Conservation (phyloP, 2,888 invertebrate genomes). For the Pollenia angustigena region DNA sequence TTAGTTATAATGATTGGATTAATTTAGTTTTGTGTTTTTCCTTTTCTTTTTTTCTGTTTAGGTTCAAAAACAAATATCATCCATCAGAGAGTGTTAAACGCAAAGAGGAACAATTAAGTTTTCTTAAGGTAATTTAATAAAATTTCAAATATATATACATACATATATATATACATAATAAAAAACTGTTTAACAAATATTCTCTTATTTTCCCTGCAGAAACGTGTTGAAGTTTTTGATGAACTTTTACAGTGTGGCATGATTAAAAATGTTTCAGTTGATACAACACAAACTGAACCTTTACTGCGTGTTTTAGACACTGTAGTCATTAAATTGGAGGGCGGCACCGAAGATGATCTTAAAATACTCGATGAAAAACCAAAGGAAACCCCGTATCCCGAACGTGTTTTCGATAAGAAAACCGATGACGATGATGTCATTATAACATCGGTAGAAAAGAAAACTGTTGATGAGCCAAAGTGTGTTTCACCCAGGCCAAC, state of each 20-base stretch:
- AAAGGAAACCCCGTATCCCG: constrained; percentile 77
- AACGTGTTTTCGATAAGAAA: constrained; percentile 78
- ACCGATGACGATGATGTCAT: constrained; percentile 78
- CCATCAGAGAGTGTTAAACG: constrained; percentile 97
- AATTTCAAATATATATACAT: too few species aligned
- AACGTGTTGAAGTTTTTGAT: constrained; percentile 94
- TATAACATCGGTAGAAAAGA: constrained; percentile 79
- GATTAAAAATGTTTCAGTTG: constrained; percentile 91
- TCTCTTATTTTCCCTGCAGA: constrained; percentile 85
- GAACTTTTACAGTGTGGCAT: constrained; percentile 91
- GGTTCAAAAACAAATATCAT: constrained; percentile 99
- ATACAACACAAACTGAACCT: constrained; percentile 92
- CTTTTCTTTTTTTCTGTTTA: constrained; percentile 83
- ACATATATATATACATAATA: neutral
- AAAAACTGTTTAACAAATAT: neutral
- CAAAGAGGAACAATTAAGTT: constrained; percentile 92
- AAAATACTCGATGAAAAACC: constrained; percentile 91
- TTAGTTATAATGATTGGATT: neutral
- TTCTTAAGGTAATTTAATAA: constrained; percentile 88
- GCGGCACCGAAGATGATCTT: constrained; percentile 94
- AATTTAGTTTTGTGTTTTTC: constrained; percentile 34
- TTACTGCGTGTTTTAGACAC: constrained; percentile 96
- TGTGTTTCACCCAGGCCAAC: constrained; percentile 78
- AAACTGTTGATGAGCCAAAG: constrained; percentile 76
- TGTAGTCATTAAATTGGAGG: constrained; percentile 98